Base-by-base conservation (phyloP, 1,140 invertebrate genomes). In the Planococcus citri region DNA sequence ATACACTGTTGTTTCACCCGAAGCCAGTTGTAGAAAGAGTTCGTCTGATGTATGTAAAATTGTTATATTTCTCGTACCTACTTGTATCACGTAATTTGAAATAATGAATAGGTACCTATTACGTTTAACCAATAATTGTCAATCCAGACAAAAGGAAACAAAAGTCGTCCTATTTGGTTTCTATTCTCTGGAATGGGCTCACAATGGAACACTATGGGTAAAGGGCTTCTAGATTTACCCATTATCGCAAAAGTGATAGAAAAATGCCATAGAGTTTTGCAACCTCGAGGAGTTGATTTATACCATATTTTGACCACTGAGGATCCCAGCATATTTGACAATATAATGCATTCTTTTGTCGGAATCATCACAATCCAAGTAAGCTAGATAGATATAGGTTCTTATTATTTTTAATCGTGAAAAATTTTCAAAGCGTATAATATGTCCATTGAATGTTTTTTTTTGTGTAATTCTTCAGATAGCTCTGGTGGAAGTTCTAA, bases 291-390 rank as follows among this genome's bases (percentile, higher is more conserved):
- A 17, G 27, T 60, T 22, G 29, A 68, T 69, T 25, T 68, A 8
- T 14, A 29, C 10, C 24, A 68, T 8, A 29, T 70, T 22, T 24
- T 70, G 12, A 68, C 27, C 58, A 33, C 20, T 20, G 80, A 83
- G 14, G 85, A 92, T 74, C 85, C 87, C 6, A 82, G 80, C 68
- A 87, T 86, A 1, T 92, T 88, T 77, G 85, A 94, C 69, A 88
- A 92, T 74, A 88, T 92, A 71, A 75, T 95, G 0, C 86, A 95
- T 77, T 90, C 89, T 0, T 96, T 97, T 80, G 86, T 95, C 61
- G 89, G n/a, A n/a, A n/a, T n/a, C n/a, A n/a, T n/a, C n/a, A n/a
- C n/a, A n/a, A n/a, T n/a, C n/a, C n/a, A n/a, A 90, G 86, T 87
- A 76, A 72, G 67, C 27, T 10, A 9, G 37, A n/a, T n/a, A 41